Evolutionary conservation across 2,797 vertebrate species (phyloP), one percentile per base, ranked within the genome.

Genomic region (Lithobates sylvaticus): DNA sequence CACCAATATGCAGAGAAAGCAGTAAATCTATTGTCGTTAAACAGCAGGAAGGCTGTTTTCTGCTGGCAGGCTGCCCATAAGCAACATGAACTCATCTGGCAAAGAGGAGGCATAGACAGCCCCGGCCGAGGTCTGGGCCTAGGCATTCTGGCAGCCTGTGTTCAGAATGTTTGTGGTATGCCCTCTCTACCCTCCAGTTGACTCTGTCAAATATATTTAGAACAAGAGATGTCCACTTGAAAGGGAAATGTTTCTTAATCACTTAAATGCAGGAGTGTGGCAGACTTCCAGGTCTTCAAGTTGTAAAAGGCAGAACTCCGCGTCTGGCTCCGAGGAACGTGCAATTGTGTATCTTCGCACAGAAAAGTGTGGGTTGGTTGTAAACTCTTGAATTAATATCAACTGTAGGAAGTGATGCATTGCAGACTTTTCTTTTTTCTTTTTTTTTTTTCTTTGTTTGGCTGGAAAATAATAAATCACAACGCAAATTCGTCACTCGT

Each of bases 11-110:
- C 95, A 95, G 94, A 91, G 94, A 91, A 87, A 94, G 96, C 96
- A 95, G 96, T 97, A 97, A 96, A 97, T 97, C 94, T 96, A 95
- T 96, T 97, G 96, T 97, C 95, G 94, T 97, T 97, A 98, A 98
- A 95, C 97, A 96, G 96, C 94, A 70, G 95, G 96, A 96, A 95
- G 94, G 94, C 95, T 86, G 89, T 92, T 91, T 93, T 92, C 89
- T 9, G 90, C 95, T 98, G 97, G 97, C 97, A 92, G 94, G 87
- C 91, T 95, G 96, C 96, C 96, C 93, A 85, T 87, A 18, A 83
- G 94, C 93, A 88, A 91, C 91, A 85, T 77, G 92, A 94, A 89
- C 94, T 81, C 87, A 88, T 86, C 92, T 94, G 95, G 95, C 95
- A 94, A 92, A 81, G 65, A 29, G 54, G 86, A 70, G 91, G 91